Evolutionary conservation across 2,797 vertebrate species (phyloP).

Genomic region (Melanotaenia maccullochi): DNA sequence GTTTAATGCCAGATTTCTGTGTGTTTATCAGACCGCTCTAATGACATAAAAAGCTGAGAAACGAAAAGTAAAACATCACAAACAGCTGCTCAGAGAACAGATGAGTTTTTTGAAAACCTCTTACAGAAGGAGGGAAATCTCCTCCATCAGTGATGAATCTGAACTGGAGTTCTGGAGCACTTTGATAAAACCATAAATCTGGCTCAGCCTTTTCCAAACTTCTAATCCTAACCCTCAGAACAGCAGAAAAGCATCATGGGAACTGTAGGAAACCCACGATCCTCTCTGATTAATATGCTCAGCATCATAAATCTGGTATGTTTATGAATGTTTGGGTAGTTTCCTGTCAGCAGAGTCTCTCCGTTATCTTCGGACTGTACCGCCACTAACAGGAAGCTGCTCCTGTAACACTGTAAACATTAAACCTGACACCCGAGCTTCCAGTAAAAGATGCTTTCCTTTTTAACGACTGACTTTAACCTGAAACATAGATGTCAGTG

Average conservation of each 20-base stretch:
- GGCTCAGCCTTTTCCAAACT: slow-evolving; percentile 15
- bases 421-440: not conserved
- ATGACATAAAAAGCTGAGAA: not conserved
- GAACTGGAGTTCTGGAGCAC: not conserved
- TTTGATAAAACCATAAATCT: slow-evolving; percentile 24
- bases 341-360: not conserved
- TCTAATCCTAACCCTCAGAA: not conserved
- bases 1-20: slow-evolving; percentile 27
- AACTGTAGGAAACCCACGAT: slow-evolving; percentile 18
- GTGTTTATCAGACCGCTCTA: slow-evolving; percentile 12
- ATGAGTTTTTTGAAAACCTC: too few relatives aligned
- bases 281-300: not conserved
- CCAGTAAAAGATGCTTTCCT: not conserved
- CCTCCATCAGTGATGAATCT: too few relatives aligned
- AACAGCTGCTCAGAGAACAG: too few relatives aligned
- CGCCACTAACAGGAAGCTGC: slow-evolving; percentile 24
- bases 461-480: slow-evolving; percentile 2
- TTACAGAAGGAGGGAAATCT: not conserved
- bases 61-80: too few relatives aligned
- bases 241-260: slow-evolving; percentile 33
- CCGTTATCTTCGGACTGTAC: not conserved
- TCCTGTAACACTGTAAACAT: slow-evolving; percentile 3
- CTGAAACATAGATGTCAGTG: slow-evolving; percentile 1
- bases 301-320: not conserved
- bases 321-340: not conserved